Conservation (phyloP, 2,888 invertebrate species). For the Drosophila stalkeri region DNA sequence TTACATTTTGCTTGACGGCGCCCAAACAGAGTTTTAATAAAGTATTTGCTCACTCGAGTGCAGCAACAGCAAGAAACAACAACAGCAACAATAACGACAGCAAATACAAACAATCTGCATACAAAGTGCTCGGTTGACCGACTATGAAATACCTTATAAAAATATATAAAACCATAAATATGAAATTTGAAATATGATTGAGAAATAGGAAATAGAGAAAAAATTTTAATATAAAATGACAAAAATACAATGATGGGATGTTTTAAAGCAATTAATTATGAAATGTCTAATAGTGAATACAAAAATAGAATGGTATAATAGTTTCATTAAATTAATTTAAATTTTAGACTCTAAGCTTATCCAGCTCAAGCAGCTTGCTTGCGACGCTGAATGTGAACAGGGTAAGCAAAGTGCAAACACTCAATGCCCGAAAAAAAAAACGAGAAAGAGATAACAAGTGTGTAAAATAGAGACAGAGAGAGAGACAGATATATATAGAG, state of each 20-base stretch:
- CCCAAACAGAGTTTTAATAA: conserved; percentile 74
- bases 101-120: conserved; percentile 50
- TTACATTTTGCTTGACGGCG: conserved; percentile 44
- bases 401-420: conserved; percentile 31
- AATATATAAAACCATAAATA: no score
- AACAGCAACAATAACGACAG: conserved; percentile 35
- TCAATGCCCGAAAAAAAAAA: conserved; percentile 29
- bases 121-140: not conserved
- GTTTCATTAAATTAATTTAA: no score
- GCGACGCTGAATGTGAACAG: conserved; percentile 6
- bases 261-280: no score
- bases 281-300: no score
- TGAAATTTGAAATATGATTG: not conserved
- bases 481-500: not conserved
- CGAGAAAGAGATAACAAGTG: conserved; percentile 14
- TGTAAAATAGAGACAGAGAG: not conserved
- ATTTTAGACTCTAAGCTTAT: no score
- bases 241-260: no score
- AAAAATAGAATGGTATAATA: no score
- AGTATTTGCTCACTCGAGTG: conserved; percentile 77
- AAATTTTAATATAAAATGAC: not conserved
- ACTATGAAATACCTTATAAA: conserved; percentile 9
- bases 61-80: conserved; percentile 53
- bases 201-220: not conserved
- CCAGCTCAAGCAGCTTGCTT: no score